phyloP scores from a whole-genome alignment of 2,113 vertebrate species.

The Chloropsis cyanopogon region DNA sequence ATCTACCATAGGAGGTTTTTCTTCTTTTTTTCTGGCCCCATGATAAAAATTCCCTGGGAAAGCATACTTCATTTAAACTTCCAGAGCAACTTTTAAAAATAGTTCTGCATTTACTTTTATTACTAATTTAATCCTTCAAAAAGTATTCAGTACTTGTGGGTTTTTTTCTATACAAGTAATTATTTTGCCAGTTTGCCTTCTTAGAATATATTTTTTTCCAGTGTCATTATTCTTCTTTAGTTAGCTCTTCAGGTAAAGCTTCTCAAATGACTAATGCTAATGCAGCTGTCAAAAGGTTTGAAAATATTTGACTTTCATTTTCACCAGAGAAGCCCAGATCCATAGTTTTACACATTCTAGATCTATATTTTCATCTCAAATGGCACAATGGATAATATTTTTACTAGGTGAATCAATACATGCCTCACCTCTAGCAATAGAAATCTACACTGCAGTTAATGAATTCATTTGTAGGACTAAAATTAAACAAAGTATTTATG shows the following conservation, averaged over 20 bases:
- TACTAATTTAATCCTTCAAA: neutral
- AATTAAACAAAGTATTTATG: neutral
- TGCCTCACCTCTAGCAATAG: neutral
- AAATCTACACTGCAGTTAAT: neutral
- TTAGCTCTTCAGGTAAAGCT: neutral
- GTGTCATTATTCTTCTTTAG: neutral
- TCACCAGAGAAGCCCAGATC: neutral
- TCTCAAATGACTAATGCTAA: neutral
- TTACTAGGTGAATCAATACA: neutral
- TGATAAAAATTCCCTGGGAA: neutral
- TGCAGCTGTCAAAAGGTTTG: neutral
- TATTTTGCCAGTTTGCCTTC: neutral
- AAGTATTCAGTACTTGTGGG: neutral
- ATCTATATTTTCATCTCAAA: neutral
- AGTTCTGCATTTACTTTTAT: neutral
- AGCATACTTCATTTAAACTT: neutral
- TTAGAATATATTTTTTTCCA: neutral
- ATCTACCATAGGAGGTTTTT: neutral
- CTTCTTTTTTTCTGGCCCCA: neutral
- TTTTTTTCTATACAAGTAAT: neutral
- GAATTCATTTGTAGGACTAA: neutral
- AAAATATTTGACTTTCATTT: neutral
- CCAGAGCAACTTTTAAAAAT: neutral
- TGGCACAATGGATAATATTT: neutral
- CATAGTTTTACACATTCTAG: neutral